These are phyloP conservation scores for Fulica atra DNA, from an alignment of 2,113 vertebrate species.

Conservation along the genomic window DNA sequence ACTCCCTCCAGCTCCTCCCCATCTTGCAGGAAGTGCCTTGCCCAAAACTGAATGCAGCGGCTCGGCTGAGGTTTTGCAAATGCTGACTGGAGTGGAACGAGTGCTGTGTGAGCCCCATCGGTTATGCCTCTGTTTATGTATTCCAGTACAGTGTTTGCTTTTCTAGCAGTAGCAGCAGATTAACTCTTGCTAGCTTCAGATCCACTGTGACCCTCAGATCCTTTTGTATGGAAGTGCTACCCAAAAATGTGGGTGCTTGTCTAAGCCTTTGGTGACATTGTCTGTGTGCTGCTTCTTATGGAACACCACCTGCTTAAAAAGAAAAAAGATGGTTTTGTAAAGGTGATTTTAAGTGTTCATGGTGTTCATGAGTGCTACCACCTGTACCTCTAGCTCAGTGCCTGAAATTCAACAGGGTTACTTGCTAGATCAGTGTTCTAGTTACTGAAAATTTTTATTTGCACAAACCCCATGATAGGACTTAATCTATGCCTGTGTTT, in stretches of 20 bases:
- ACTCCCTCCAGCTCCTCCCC: not conserved
- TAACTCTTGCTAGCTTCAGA: not conserved
- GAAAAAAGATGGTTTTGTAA: not conserved
- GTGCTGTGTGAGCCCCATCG: not conserved
- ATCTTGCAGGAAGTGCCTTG: not conserved
- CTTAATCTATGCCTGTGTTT: not conserved
- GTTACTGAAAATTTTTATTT: not conserved
- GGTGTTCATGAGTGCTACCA: not conserved
- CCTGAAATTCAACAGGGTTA: not conserved
- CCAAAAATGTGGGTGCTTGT: not conserved
- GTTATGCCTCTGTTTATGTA: not conserved
- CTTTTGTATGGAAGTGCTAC: not conserved
- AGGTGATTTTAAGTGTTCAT: not conserved
- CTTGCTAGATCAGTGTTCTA: not conserved
- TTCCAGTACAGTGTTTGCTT: not conserved
- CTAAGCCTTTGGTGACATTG: not conserved
- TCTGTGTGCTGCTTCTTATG: not conserved
- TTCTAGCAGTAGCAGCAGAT: not conserved
- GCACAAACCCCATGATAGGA: not conserved
- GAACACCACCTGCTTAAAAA: not conserved
- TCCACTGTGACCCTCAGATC: not conserved
- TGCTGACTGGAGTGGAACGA: not conserved
- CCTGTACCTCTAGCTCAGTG: not conserved
- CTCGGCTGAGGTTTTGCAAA: not conserved
- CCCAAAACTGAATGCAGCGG: not conserved